Evolutionary conservation across 2,113 vertebrate genomes (phyloP), one percentile per base, ranked within the genome.

Genomic region (Osmerus eperlanus): DNA sequence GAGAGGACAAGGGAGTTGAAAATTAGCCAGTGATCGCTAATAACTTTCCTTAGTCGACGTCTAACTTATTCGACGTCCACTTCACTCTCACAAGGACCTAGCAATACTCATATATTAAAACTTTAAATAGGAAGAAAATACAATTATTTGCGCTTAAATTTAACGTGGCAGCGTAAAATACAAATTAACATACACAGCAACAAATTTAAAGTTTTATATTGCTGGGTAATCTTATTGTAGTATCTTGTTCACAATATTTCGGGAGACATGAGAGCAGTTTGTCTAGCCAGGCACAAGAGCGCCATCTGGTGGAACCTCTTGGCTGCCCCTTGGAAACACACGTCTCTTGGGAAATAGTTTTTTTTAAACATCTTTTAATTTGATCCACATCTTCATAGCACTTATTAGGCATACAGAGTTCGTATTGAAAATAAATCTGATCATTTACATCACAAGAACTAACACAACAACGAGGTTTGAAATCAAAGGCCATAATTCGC

Each of bases 351-450:
- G 11, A 21, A 67, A 74, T 28, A 7, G 29, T 32, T 15, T 67
- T 65, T 70, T 72, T 25, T 62, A 72, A 72, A 78, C 74, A 77
- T 21, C 47, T 76, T 78, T 86, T 84, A 73, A 86, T 65, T 84
- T 72, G 70, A 84, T 80, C 68, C 76, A 86, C 70, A 73, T 51
- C 62, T 73, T 79, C 64, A 65, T 41, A 53, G 73, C 71, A 75
- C 32, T 60, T 71, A 21, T 47, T n/a, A 74, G 21, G 21, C 21
- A 68, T 69, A 87, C 71, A 80, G n/a, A 77, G 76, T 83, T 67
- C 47, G 62, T 70, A 78, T 23, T 62, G 11, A 85, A 85, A 88
- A 73, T 23, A 81, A 86, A 78, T 58, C 59, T 81, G 61, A 32
- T 67, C 81, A 84, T 67, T 65, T 36, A 74, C 72, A 72, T 19